These are phyloP conservation scores for Hippocampus mohnikei DNA, from an alignment of 2,113 vertebrate genomes.

Conservation along the genomic window DNA sequence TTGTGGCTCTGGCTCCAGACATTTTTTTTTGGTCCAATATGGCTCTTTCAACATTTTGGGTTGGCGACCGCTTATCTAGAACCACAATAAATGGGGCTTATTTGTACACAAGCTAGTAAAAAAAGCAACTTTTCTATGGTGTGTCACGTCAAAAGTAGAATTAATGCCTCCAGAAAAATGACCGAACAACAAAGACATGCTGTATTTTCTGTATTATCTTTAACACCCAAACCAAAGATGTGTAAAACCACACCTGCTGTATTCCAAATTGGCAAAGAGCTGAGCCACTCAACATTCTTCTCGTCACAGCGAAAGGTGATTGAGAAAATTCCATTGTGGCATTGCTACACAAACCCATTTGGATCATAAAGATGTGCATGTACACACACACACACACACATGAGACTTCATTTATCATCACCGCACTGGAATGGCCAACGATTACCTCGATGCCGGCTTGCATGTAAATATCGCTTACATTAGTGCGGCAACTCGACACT, in stretches of 20 bases:
- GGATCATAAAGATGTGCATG: not conserved
- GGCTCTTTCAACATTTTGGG: too few relatives aligned
- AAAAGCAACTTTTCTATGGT: too few relatives aligned
- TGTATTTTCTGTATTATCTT: not conserved
- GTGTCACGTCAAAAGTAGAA: not conserved
- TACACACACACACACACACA: slow-evolving; percentile 19
- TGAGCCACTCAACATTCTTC: slow-evolving; percentile 11
- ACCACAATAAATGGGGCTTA: too few relatives aligned
- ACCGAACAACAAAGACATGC: not conserved
- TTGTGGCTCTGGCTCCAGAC: too few relatives aligned
- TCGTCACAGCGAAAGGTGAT: slow-evolving; percentile 29
- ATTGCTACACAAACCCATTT: slow-evolving; percentile 39
- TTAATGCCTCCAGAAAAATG: not conserved
- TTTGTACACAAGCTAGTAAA: not conserved
- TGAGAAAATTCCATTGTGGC: slow-evolving; percentile 37
- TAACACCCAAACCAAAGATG: not conserved
- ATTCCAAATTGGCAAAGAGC: slow-evolving; percentile 2
- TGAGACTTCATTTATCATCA: slow-evolving; percentile 33
- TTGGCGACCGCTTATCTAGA: too few relatives aligned
- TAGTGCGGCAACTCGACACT: not conserved
- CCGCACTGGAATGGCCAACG: slow-evolving; percentile 44
- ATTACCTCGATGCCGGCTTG: slow-evolving; percentile 26
- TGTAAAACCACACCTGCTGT: not conserved
- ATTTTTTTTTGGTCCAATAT: too few relatives aligned
- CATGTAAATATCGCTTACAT: slow-evolving; percentile 41